Evolutionary conservation across 2,888 invertebrate genomes (phyloP), one percentile per base, ranked within the genome.

Genomic region (Nyleta sp.): DNA sequence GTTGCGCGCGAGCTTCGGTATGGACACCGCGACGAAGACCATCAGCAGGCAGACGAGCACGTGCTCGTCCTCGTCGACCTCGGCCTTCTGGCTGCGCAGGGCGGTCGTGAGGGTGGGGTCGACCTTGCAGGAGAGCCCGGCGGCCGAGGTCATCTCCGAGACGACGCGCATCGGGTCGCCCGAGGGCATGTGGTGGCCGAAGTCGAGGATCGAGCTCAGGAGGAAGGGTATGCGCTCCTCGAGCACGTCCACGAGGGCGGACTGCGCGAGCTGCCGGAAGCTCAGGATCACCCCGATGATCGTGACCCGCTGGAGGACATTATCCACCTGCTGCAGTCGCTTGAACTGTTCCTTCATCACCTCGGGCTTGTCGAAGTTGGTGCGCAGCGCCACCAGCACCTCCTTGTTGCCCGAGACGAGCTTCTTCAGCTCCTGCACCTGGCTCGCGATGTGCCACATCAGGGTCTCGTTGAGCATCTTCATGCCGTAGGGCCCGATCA

Each of bases 401-500:
- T 99, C 99, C 88, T 98, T 98, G 90, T 99, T 99, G 67, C 95
- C 93, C 31, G 96, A 94, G 0, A 99, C 99, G 74, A 99, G 92
- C 80, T 96, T 95, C 91, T 98, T 99, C 33, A 99, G 91, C 90
- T 99, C 99, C 85, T 97, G 96, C 10, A 99, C 98, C 92, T 99
- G 99, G 89, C 97, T 97, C 10, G 99, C 96, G 82, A 99, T 98
- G 88, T 99, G 99, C 97, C 98, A 98, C 97, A 99, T 98, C 11
- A 99, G 92, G 11, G 98, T 97, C 91, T 99, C 99, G 87, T 98
- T 98, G 64, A 99, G 91, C 85, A 97, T 94, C 88, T 99, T 99
- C 95, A 99, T 98, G 4, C 99, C 99, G 89, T 99, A 99, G 0
- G 99, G 99, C 0, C 99, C 99, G 81, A 99, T 97, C 24, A 99